Evolutionary conservation across 2,113 vertebrate species (phyloP), one percentile per base, ranked within the genome.

Genomic region (Motacilla alba): DNA sequence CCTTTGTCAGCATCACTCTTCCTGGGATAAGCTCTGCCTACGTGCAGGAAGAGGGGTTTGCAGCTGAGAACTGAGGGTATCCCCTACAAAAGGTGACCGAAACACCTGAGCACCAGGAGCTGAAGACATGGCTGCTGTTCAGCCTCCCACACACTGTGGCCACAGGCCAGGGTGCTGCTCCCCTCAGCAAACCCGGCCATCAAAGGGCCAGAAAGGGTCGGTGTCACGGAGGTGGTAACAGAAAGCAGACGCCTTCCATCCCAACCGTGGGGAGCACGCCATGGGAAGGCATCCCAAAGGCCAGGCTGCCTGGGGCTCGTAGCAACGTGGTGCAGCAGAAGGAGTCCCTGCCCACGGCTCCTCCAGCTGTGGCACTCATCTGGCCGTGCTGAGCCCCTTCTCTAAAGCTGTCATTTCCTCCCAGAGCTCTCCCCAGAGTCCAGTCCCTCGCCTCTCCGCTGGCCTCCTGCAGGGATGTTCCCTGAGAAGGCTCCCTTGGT

Each of bases 71-170:
- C 1, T 2, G 23, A 53, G 53, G 7, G 44, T 35, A 74, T 22
- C 14, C 28, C 37, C 46, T 30, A 2, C 30, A 4, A 15, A 14
- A 39, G 35, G 35, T 0, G 2, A 53, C 52, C 5, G 41, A 59
- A 75, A 50, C 2, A 2, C 19, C 37, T 0, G 0, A 47, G 62
- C 6, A 26, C 10, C 1, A 1, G 0, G 0, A 18, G 68, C 72
- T 55, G 5, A 24, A 41, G 44, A 21, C 0, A 0, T 0, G 20
- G 50, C 55, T 2, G 9, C 13, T 3, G 21, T 11, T 74, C 21
- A 56, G 56, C 27, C 55, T 60, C 60, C 70, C 46, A 5, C 44
- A 23, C 23, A 15, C 15, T 19, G 8, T 0, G 15, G 59, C 37
- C 41, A 16, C 30, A 22, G 26, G 3, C 19, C 67, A 62, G 37